Evolutionary conservation across 2,113 vertebrate genomes (phyloP).

Genomic region (Entosphenus tridentatus): DNA sequence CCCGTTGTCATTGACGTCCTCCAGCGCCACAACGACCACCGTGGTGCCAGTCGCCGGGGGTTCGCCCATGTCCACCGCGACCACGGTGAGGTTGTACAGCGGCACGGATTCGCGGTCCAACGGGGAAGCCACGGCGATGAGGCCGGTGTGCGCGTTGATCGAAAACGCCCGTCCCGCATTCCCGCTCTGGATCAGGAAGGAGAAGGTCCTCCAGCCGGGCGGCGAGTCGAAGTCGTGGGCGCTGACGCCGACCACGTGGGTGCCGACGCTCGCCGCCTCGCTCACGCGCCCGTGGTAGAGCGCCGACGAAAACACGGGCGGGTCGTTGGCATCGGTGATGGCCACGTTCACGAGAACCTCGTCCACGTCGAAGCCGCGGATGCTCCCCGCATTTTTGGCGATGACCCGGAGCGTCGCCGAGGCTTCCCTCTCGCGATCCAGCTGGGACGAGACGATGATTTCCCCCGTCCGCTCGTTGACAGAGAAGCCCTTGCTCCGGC

Average conservation of each 20-base stretch:
- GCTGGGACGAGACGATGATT: constrained; percentile 53
- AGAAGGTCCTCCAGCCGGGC: constrained; percentile 88
- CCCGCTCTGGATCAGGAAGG: constrained; percentile 51
- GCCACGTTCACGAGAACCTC: constrained; percentile 84
- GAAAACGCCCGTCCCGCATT: constrained; percentile 52
- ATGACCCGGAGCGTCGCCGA: constrained; percentile 60
- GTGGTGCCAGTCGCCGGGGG: constrained; percentile 65
- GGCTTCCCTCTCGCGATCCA: constrained; percentile 85
- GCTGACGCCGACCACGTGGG: constrained; percentile 72
- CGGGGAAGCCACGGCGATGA: constrained; percentile 62
- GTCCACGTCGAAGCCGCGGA: constrained; percentile 69
- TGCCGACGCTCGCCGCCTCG: constrained; percentile 54
- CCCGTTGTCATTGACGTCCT: constrained; percentile 88
- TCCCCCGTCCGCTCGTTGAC: constrained; percentile 57
- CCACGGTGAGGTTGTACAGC: constrained; percentile 55
- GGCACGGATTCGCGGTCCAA: constrained; percentile 60
- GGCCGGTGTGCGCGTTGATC: constrained; percentile 69
- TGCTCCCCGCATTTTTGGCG: constrained; percentile 74
- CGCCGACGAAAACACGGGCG: constrained; percentile 54
- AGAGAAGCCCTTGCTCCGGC: constrained; percentile 65
- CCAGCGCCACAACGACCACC: constrained; percentile 52
- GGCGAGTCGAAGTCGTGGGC: constrained; percentile 85
- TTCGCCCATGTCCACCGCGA: constrained; percentile 57
- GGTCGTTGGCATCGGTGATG: constrained; percentile 77
- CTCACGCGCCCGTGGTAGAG: constrained; percentile 57